Evolutionary conservation across 2,113 vertebrate species (phyloP).

Genomic region (Phalacrocorax pelagicus): DNA sequence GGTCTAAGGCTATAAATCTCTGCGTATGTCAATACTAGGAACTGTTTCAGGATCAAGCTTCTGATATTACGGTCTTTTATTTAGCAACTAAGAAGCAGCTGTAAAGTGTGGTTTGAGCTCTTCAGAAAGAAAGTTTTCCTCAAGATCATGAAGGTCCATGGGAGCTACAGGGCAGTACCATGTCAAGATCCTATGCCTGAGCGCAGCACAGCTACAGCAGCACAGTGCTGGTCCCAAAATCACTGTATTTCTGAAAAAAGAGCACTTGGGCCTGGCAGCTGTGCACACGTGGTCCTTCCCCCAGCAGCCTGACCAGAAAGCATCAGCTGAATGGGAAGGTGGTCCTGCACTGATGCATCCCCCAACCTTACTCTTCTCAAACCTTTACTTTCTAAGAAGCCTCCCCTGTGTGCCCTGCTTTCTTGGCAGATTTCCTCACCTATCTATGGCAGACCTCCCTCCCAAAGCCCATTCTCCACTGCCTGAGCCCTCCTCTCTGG

Average conservation of each 20-base stretch:
- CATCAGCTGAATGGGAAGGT: neutral
- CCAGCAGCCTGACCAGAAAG: neutral
- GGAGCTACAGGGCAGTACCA: neutral
- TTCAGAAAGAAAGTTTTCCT: neutral
- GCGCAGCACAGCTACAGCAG: neutral
- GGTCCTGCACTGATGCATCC: neutral
- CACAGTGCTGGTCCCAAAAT: neutral
- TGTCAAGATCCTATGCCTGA: neutral
- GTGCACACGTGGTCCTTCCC: accelerated
- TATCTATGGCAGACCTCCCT: neutral
- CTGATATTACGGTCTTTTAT: neutral
- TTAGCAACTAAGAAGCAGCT: neutral
- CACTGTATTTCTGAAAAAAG: neutral
- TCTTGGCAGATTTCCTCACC: neutral
- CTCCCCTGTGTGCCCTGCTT: neutral
- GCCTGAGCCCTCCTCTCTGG: neutral
- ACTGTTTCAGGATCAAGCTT: neutral
- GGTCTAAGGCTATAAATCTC: neutral
- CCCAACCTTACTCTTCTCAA: neutral
- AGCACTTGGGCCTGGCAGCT: neutral
- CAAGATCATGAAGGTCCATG: neutral
- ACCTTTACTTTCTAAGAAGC: neutral
- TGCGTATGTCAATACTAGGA: neutral
- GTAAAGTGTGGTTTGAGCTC: neutral
- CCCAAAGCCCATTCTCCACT: neutral